Conservation (phyloP, 2,113 vertebrate species). For the Zosterops hypoxanthus region DNA sequence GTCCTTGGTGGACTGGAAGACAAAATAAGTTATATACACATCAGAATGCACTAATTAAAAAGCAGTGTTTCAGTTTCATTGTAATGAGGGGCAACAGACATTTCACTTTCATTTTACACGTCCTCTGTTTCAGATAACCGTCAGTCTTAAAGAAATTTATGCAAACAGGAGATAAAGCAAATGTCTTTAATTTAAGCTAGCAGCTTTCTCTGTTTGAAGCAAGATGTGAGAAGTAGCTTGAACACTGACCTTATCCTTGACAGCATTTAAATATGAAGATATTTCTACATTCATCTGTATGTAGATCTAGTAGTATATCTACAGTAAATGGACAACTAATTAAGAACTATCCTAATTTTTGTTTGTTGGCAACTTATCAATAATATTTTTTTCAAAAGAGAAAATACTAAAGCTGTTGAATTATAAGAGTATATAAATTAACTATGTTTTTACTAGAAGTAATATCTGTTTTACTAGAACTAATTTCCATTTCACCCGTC, state of each 20-base stretch:
- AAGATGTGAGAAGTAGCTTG: neutral
- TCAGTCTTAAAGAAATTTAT: conserved; percentile 20
- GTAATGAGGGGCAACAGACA: neutral
- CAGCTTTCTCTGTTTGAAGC: neutral
- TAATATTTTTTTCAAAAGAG: neutral
- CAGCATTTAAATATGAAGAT: neutral
- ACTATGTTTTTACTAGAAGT: neutral
- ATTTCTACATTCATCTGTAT: neutral
- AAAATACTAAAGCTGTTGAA: neutral
- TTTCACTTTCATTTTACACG: neutral
- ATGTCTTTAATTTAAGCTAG: conserved; percentile 26
- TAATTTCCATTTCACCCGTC: neutral
- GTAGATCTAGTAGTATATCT: neutral
- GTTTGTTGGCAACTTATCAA: neutral
- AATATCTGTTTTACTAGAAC: neutral
- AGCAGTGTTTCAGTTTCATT: neutral
- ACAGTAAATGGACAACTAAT: neutral
- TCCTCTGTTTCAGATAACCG: conserved; percentile 8
- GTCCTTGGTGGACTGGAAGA: neutral
- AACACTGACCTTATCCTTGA: neutral
- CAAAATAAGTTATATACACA: neutral
- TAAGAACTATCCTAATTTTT: neutral
- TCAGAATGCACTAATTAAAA: conserved; percentile 36
- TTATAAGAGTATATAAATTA: neutral
- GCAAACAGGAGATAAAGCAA: conserved; percentile 34